phyloP scores from a whole-genome alignment of 2,888 invertebrate species.

The Conistra vaccinii region DNA sequence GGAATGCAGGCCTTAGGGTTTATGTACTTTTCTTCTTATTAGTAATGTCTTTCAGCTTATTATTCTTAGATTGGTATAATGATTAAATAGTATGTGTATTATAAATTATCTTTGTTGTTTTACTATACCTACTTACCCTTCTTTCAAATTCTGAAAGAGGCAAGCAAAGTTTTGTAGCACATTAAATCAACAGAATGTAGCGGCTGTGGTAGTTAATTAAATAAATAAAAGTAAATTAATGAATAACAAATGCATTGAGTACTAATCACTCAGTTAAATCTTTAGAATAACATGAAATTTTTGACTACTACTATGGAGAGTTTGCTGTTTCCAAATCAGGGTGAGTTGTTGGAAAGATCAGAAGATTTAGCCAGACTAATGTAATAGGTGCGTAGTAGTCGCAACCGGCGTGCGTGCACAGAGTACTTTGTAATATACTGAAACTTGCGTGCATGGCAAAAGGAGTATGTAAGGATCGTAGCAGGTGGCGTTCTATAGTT shows the following conservation, averaged over 20 bases:
- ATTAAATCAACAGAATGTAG: not conserved
- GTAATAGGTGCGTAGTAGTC: no score
- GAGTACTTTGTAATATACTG: no score
- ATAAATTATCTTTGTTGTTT: conserved; percentile 7
- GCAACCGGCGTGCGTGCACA: no score
- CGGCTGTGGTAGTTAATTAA: not conserved
- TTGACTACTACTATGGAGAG: not conserved
- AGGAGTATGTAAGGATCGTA: no score
- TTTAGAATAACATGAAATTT: not conserved
- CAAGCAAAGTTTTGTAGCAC: not conserved
- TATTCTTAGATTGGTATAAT: conserved; percentile 99
- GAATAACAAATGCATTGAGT: not conserved
- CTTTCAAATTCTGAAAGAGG: not conserved
- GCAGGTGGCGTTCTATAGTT: no score
- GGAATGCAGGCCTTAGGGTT: conserved; percentile 98
- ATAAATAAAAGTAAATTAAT: not conserved
- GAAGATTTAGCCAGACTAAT: not conserved
- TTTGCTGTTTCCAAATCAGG: not conserved
- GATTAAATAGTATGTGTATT: conserved; percentile 84
- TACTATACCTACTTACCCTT: not conserved
- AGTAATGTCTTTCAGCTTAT: conserved; percentile 98
- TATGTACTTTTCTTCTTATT: conserved; percentile 98
- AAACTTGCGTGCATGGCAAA: no score
- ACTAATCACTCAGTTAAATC: not conserved
- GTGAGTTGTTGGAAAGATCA: not conserved